Conservation (phyloP, 2,797 vertebrate species). For the Rhynchotus rufescens region DNA sequence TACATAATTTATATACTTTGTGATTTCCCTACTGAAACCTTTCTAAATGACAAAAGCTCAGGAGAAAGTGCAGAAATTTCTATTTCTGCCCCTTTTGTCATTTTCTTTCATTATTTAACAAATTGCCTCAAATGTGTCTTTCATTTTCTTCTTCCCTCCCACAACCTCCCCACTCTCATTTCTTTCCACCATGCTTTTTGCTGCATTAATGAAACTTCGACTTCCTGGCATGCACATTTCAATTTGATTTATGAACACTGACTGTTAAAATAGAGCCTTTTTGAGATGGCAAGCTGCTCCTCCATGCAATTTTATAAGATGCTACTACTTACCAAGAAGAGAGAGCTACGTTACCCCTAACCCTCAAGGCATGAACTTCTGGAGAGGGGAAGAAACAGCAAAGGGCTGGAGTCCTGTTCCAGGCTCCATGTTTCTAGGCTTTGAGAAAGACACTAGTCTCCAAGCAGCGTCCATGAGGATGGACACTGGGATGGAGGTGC, state of each 20-base stretch:
- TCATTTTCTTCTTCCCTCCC: not conserved
- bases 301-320: not conserved
- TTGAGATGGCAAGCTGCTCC: not conserved
- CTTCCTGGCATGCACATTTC: not conserved
- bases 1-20: not conserved
- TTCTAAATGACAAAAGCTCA: not conserved
- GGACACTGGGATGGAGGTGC: not conserved
- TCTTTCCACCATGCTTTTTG: not conserved
- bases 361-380: not conserved
- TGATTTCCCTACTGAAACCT: not conserved
- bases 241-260: constrained; percentile 12
- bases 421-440: not conserved
- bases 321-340: not conserved
- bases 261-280: not conserved
- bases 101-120: not conserved
- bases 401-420: not conserved
- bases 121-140: not conserved
- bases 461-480: not conserved
- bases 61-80: not conserved
- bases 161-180: not conserved
- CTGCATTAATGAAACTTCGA: not conserved
- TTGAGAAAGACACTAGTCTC: not conserved
- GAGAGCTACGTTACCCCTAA: not conserved
- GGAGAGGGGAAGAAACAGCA: not conserved
- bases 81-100: not conserved